phyloP scores from a whole-genome alignment of 2,888 invertebrate genomes.

The Timema podura region DNA sequence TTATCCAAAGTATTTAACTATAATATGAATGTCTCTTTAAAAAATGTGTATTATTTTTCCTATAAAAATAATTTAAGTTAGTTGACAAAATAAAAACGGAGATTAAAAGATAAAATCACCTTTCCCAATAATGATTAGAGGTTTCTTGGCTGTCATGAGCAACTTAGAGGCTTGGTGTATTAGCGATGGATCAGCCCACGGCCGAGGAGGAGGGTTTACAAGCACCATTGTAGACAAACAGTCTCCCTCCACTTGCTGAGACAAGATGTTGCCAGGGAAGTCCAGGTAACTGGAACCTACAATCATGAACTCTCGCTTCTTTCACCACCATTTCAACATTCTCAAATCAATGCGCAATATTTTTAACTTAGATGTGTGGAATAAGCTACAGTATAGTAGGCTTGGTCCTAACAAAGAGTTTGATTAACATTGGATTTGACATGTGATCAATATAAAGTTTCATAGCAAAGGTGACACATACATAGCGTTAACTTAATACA shows the following conservation, averaged over 20 bases:
- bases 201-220: conserved; percentile 58
- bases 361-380: no score
- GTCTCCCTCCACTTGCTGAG: conserved; percentile 46
- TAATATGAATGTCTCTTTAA: not conserved
- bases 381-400: no score
- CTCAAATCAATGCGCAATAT: no score
- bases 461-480: no score
- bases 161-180: conserved; percentile 68
- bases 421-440: no score
- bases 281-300: conserved; percentile 76
- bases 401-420: no score
- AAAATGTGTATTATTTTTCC: not conserved
- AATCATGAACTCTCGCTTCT: no score
- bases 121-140: conserved; percentile 87
- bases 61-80: no score
- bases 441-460: no score
- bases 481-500: no score
- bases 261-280: conserved; percentile 80
- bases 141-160: conserved; percentile 68
- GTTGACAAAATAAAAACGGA: not conserved
- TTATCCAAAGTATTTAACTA: no score
- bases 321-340: no score
- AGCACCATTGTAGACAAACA: conserved; percentile 39
- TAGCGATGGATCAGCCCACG: conserved; percentile 64
- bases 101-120: conserved; percentile 42